Evolutionary conservation across 2,888 invertebrate genomes (phyloP).

Genomic region (Microctonus hyperodae): DNA sequence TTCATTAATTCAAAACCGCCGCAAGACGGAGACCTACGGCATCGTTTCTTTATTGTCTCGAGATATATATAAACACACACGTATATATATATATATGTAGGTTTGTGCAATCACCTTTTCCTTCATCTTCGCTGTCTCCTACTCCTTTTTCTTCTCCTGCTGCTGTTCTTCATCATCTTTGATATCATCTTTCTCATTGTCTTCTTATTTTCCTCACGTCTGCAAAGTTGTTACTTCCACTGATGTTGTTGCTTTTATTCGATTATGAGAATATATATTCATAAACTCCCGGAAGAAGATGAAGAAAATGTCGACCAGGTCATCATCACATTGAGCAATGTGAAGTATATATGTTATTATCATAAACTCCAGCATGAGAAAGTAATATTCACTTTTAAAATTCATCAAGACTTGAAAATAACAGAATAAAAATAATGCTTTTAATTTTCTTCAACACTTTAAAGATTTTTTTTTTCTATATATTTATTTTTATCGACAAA

Average conservation of each 20-base stretch:
- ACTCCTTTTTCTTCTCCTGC: not conserved
- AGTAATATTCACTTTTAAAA: constrained; percentile 1
- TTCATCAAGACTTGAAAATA: not conserved
- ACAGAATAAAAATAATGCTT: not conserved
- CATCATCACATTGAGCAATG: constrained; percentile 8
- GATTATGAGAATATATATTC: too few species aligned
- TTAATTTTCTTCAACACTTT: not conserved
- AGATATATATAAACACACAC: constrained; percentile 9
- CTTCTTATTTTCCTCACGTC: too few species aligned
- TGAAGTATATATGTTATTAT: not conserved
- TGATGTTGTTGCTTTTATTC: too few species aligned
- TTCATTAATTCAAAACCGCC: constrained; percentile 54
- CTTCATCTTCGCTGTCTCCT: not conserved
- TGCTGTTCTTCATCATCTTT: not conserved
- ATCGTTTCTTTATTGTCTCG: constrained; percentile 23
- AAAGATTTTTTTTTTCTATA: not conserved
- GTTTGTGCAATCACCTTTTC: constrained; percentile 29
- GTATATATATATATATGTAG: not conserved
- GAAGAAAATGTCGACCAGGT: constrained; percentile 4
- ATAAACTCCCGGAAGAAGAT: constrained; percentile 17
- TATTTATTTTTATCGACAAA: not conserved
- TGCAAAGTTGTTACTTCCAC: too few species aligned
- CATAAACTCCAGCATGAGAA: not conserved
- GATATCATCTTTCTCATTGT: too few species aligned
- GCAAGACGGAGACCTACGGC: constrained; percentile 40